Conservation (phyloP, 37 sponge, comb jelly and placozoan genomes). For the Theonella swinhoei region DNA sequence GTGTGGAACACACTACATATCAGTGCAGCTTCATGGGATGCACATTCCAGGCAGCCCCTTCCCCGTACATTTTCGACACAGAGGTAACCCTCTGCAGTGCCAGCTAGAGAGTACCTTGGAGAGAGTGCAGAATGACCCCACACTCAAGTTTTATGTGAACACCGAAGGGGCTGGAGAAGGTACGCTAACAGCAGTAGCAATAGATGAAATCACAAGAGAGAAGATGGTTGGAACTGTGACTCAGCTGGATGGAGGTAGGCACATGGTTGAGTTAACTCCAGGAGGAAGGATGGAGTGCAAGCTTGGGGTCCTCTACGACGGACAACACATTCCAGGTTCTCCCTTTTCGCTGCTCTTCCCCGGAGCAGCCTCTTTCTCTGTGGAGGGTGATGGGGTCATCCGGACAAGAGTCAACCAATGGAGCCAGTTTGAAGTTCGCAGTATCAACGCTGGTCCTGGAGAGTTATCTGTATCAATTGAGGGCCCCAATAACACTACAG, state of each 20-base stretch:
- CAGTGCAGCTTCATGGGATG: background rate
- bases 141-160: background rate
- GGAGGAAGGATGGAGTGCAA: background rate
- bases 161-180: background rate
- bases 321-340: background rate
- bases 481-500: background rate
- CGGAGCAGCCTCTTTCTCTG: background rate
- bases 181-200: background rate
- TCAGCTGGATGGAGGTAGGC: background rate
- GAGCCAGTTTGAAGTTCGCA: background rate
- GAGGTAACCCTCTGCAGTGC: background rate
- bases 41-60: background rate
- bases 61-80: background rate
- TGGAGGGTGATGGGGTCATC: background rate
- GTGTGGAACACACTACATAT: background rate
- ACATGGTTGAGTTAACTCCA: background rate
- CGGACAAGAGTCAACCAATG: background rate
- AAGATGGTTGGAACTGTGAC: background rate
- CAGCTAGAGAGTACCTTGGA: background rate
- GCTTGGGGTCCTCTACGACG: background rate
- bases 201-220: background rate
- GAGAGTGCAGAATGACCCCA: background rate
- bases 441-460: background rate
- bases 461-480: background rate
- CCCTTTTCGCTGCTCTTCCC: background rate